Percentiles rank a stretch among this genome's conserved stretches.
Evolutionary conservation across 2,113 vertebrate species (phyloP).

Genomic region (Oenanthe melanoleuca): DNA sequence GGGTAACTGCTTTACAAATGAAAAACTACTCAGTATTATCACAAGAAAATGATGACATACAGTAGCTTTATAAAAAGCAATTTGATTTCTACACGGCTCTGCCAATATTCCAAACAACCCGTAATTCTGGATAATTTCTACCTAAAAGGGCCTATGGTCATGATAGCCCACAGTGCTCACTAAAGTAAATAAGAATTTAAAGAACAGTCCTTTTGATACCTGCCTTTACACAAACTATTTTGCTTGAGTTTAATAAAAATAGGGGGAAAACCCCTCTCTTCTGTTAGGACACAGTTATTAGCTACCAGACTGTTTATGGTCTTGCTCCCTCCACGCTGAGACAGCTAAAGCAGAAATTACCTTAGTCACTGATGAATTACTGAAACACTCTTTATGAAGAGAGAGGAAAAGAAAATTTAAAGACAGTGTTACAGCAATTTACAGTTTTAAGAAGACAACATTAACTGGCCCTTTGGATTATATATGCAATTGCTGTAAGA

Average conservation of each 20-base stretch:
- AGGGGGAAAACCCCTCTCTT: fast-evolving
- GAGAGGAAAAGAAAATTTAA: not conserved
- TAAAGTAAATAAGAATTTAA: not conserved
- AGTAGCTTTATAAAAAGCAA: not conserved
- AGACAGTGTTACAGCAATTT: not conserved
- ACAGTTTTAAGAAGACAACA: not conserved
- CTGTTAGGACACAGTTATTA: not conserved
- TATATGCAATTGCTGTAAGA: not conserved
- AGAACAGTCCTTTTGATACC: not conserved
- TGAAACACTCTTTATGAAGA: not conserved
- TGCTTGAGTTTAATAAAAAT: not conserved
- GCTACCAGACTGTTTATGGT: not conserved
- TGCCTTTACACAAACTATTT: not conserved
- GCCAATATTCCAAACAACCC: not conserved
- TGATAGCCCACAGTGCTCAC: not conserved
- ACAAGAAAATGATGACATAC: not conserved
- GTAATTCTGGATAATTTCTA: not conserved
- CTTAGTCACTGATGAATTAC: not conserved
- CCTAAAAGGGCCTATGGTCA: not conserved
- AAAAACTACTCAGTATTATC: not conserved
- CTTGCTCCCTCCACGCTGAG: not conserved
- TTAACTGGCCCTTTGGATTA: not conserved
- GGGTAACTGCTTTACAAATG: not conserved
- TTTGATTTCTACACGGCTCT: not conserved
- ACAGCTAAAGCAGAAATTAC: not conserved